Evolutionary conservation across 2,888 invertebrate species (phyloP), one percentile per base, ranked within the genome.

Genomic region (Mythimna impura): DNA sequence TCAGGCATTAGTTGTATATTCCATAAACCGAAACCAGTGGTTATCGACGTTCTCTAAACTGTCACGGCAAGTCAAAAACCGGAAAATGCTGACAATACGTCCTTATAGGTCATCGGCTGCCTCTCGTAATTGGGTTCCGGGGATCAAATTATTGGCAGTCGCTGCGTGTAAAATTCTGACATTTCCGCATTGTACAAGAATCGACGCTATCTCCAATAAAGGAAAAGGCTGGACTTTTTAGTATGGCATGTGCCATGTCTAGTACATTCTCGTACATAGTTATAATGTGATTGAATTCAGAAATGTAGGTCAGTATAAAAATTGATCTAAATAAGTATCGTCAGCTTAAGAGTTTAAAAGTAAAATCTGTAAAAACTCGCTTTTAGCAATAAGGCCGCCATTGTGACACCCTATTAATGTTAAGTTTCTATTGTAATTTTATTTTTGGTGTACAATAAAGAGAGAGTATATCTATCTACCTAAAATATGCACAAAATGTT

Each of bases 71-170:
- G 8, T 50, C 9, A 34, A 52, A 78, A 60, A 25, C 9, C 17
- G 17, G 43, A 17, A 43, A 52, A 69, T 36, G n/a, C 25, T 78
- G 58, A 34, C 5, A 43, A 52, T 71, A 55, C 17, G 25, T n/a
- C 77, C 25, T n/a, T 52, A 17, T 43, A 58, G 22, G 50, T 58
- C 50, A 58, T 43, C n/a, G 70, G 14, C 2, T 5, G 14, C n/a
- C 17, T n/a, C 22, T 58, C 36, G 43, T 70, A 70, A 74, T 70
- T 74, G 71, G 71, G 43, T 70, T 70, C 7, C 25, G 25, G 25
- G 40, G 58, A 78, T 54, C 34, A 70, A 70, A 47, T 74, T 70
- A 54, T 43, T 52, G 52, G n/a, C n/a, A 54, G 34, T n/a, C 12
- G 14, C 60, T 54, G 71, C 43, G 43, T 20, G n/a, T 54, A 36